phyloP scores from a whole-genome alignment of 2,888 invertebrate species.

The Petrolisthes manimaculis region DNA sequence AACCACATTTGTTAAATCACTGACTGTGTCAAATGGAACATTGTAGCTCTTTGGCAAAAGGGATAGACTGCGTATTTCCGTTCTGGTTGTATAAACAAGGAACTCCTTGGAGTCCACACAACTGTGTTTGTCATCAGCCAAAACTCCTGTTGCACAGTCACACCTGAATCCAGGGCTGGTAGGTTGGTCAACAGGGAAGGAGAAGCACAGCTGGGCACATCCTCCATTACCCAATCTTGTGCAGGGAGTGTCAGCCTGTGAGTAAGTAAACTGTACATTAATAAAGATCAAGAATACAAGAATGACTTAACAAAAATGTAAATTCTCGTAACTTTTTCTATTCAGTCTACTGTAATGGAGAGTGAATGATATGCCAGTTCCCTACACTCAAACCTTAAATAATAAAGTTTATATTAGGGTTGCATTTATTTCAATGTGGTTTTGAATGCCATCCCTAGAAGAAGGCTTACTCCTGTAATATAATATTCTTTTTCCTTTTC shows the following conservation, averaged over 20 bases:
- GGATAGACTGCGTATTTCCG: conserved; percentile 91
- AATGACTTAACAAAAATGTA: not conserved
- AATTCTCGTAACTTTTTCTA: not conserved
- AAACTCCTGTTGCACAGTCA: conserved; percentile 91
- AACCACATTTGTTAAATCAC: conserved; percentile 85
- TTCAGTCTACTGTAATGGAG: no score
- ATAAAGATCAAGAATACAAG: not conserved
- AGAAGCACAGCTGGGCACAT: conserved; percentile 96
- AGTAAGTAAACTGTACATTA: not conserved
- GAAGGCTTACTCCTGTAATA: not conserved
- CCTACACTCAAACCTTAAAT: no score
- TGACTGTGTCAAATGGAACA: conserved; percentile 85
- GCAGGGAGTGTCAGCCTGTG: conserved; percentile 78
- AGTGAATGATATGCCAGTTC: no score
- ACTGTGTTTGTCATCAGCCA: conserved; percentile 75
- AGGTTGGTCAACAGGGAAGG: conserved; percentile 77
- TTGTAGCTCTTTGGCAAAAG: conserved; percentile 85
- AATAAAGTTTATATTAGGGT: no score
- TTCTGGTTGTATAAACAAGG: conserved; percentile 92
- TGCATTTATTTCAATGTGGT: no score
- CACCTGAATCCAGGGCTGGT: conserved; percentile 76
- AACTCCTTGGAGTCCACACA: conserved; percentile 90
- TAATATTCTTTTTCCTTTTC: not conserved
- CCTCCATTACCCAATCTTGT: conserved; percentile 80
- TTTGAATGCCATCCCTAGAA: not conserved